Evolutionary conservation across 2,797 vertebrate species (phyloP).

Genomic region (Amphiprion clarkii): DNA sequence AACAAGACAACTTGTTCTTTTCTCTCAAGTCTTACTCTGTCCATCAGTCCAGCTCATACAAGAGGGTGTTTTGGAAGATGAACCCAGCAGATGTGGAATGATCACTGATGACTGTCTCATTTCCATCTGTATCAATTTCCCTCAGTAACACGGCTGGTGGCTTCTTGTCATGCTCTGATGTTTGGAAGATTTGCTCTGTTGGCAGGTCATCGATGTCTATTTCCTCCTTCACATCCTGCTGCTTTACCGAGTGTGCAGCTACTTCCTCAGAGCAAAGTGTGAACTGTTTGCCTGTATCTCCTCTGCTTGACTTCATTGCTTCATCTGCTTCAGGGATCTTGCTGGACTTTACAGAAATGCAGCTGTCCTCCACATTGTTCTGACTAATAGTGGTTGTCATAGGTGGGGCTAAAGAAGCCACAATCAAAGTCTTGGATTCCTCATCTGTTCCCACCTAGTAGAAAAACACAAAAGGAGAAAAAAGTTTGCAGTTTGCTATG

Average conservation of each 20-base stretch:
- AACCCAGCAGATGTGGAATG: slow-evolving; percentile 87
- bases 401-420: not conserved
- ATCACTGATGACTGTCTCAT: slow-evolving; percentile 77
- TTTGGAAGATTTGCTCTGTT: not conserved
- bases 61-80: slow-evolving; percentile 87
- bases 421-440: not conserved
- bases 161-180: not conserved
- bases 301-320: not conserved
- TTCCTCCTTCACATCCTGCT: not conserved
- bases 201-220: slow-evolving; percentile 66
- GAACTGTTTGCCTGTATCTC: not conserved
- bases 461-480: not conserved
- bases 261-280: slow-evolving; percentile 24
- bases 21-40: too few species aligned
- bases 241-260: slow-evolving; percentile 13
- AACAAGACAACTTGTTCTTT: not conserved
- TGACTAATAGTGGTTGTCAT: not conserved
- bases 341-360: not conserved
- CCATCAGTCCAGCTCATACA: slow-evolving; percentile 90
- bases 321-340: not conserved
- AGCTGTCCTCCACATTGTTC: not conserved
- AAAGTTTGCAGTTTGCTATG: not conserved
- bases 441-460: slow-evolving; percentile 52
- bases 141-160: slow-evolving; percentile 56
- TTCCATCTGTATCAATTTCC: slow-evolving; percentile 85